These are phyloP conservation scores for Andrena cerasifolii DNA, from an alignment of 1,140 invertebrate species.

Conservation along the genomic window DNA sequence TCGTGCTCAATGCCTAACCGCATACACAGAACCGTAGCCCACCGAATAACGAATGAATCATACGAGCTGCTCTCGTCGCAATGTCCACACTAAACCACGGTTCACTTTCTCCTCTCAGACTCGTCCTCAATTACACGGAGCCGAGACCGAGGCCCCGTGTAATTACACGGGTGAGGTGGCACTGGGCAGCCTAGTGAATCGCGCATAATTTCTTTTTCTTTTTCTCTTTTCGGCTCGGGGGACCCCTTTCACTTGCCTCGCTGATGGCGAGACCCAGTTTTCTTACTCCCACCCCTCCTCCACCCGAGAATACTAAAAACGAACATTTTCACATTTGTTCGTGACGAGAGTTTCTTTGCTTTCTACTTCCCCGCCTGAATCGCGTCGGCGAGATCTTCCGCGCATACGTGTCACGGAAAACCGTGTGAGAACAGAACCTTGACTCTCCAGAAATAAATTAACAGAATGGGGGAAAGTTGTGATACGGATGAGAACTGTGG, in stretches of 20 bases:
- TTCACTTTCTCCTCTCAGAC: slow-evolving; percentile 73
- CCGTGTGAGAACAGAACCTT: neutral
- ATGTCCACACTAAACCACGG: slow-evolving; percentile 56
- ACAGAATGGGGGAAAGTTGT: too few species aligned
- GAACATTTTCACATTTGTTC: slow-evolving; percentile 28
- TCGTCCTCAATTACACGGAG: slow-evolving; percentile 76
- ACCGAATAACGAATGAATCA: slow-evolving; percentile 72
- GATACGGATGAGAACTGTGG: too few species aligned
- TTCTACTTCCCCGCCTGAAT: slow-evolving; percentile 31
- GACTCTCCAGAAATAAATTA: neutral
- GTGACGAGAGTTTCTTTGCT: slow-evolving; percentile 35
- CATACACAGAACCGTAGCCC: slow-evolving; percentile 26
- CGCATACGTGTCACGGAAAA: neutral
- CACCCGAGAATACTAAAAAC: too few species aligned
- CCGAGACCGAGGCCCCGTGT: slow-evolving; percentile 68
- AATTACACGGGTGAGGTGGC: slow-evolving; percentile 76
- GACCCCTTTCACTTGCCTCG: slow-evolving; percentile 57
- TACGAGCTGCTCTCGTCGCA: slow-evolving; percentile 57
- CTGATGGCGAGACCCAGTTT: slow-evolving; percentile 59
- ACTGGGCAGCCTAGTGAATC: slow-evolving; percentile 69
- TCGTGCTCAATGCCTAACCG: slow-evolving; percentile 36
- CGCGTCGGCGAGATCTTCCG: neutral
- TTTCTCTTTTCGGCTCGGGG: neutral
- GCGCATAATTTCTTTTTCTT: slow-evolving; percentile 62
- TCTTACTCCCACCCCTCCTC: slow-evolving; percentile 3